These are phyloP conservation scores for Formica selysi DNA, from an alignment of 1,140 invertebrate genomes.

Conservation along the genomic window DNA sequence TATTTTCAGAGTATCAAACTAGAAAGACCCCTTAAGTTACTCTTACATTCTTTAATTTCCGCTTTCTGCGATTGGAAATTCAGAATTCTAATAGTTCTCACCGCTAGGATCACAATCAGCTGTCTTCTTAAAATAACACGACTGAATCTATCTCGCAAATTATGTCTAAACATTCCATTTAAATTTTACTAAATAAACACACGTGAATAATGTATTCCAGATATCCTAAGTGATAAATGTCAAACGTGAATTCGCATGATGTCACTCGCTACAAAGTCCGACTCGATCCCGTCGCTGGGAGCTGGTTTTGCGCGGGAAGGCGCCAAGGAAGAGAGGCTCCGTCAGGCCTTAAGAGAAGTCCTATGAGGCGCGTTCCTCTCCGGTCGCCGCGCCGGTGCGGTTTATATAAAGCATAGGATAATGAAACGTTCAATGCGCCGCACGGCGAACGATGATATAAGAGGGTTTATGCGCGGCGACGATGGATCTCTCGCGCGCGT, in stretches of 20 bases:
- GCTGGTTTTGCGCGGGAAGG: constrained; percentile 38
- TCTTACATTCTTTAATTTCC: neutral
- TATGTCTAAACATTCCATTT: neutral
- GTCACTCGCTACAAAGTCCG: constrained; percentile 17
- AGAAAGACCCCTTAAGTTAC: neutral
- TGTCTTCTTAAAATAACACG: neutral
- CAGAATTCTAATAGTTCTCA: neutral
- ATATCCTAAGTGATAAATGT: constrained; percentile 5
- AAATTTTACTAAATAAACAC: constrained; percentile 26
- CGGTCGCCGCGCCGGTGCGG: constrained; percentile 5
- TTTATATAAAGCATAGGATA: constrained; percentile 73
- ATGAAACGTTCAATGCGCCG: constrained; percentile 70
- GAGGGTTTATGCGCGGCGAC: constrained; percentile 53
- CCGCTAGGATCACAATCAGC: neutral
- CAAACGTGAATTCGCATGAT: constrained; percentile 30
- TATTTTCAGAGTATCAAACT: no score
- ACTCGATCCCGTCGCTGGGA: constrained; percentile 37
- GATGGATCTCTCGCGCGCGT: constrained; percentile 65
- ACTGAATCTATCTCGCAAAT: neutral
- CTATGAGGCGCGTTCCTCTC: constrained; percentile 28
- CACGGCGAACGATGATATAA: constrained; percentile 68
- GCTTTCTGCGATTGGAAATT: neutral
- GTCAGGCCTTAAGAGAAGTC: constrained; percentile 2
- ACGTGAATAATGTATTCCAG: neutral
- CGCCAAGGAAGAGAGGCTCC: neutral